Percentiles rank a stretch among this genome's conserved stretches.
These are phyloP conservation scores for Rotaria macrura DNA, from an alignment of 2,888 invertebrate species.

Conservation along the genomic window DNA sequence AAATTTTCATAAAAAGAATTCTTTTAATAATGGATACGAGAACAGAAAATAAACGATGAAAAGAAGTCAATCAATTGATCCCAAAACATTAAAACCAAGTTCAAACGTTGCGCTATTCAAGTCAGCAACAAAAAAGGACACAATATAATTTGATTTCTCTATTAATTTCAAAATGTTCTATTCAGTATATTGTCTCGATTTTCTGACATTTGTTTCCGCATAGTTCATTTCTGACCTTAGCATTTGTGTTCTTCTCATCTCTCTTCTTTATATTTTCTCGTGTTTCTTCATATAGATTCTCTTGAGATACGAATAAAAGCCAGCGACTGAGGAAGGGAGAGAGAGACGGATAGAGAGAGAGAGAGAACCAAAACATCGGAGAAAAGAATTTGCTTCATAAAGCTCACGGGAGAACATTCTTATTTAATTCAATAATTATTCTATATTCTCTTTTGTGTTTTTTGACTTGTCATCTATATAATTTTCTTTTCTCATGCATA, in stretches of 20 bases:
- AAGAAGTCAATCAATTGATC: no score
- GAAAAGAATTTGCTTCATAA: neutral
- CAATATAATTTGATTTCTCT: neutral
- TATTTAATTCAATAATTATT: slow-evolving; percentile 15
- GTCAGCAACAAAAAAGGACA: neutral
- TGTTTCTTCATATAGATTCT: neutral
- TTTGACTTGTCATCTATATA: slow-evolving; percentile 6
- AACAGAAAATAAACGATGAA: neutral
- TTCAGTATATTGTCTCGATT: neutral
- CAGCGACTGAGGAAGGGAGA: no score
- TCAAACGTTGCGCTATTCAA: neutral
- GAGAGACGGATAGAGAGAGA: no score
- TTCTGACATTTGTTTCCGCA: neutral
- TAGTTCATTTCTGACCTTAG: neutral
- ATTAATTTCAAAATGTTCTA: neutral
- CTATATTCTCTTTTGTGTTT: slow-evolving; percentile 1
- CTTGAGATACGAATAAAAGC: neutral
- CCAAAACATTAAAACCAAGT: neutral
- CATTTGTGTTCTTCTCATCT: neutral
- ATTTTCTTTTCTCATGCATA: neutral
- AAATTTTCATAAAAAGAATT: neutral
- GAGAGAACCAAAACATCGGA: neutral
- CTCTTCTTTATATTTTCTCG: neutral
- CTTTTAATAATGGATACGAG: neutral
- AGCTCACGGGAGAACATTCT: neutral